These are phyloP conservation scores for Sinocyclocheilus anophthalmus DNA, from an alignment of 2,113 vertebrate genomes.

Conservation along the genomic window DNA sequence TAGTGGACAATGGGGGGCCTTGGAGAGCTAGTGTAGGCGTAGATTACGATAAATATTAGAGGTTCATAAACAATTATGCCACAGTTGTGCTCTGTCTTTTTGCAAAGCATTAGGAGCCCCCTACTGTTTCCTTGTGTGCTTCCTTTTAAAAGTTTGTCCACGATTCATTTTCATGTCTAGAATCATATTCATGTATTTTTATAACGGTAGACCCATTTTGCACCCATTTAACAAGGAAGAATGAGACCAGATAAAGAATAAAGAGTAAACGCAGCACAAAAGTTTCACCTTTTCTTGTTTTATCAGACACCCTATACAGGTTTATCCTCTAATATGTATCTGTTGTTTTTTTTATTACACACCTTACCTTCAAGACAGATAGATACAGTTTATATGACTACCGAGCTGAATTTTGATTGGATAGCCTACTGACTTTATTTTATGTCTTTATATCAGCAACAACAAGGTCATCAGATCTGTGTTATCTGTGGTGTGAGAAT, in stretches of 20 bases:
- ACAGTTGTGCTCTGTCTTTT: neutral
- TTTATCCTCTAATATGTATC: neutral
- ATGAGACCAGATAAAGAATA: neutral
- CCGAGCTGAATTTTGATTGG: neutral
- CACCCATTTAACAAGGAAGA: neutral
- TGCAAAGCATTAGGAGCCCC: constrained; percentile 34
- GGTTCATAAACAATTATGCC: neutral
- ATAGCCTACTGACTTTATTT: neutral
- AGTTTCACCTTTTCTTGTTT: neutral
- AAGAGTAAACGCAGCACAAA: neutral
- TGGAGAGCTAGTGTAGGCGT: rapidly evolving
- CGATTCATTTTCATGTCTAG: neutral
- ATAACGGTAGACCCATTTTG: neutral
- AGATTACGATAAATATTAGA: neutral
- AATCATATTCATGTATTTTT: neutral
- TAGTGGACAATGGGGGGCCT: neutral
- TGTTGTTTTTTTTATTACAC: neutral
- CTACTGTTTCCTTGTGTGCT: constrained; percentile 38
- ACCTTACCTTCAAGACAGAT: neutral
- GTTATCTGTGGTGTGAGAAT: too few species aligned
- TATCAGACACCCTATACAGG: neutral
- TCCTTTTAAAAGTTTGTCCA: constrained; percentile 11
- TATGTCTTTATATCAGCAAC: neutral
- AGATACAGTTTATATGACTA: neutral
- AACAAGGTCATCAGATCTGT: neutral